These are phyloP conservation scores for Rhagonycha lutea DNA, from an alignment of 2,888 invertebrate genomes.

Conservation along the genomic window DNA sequence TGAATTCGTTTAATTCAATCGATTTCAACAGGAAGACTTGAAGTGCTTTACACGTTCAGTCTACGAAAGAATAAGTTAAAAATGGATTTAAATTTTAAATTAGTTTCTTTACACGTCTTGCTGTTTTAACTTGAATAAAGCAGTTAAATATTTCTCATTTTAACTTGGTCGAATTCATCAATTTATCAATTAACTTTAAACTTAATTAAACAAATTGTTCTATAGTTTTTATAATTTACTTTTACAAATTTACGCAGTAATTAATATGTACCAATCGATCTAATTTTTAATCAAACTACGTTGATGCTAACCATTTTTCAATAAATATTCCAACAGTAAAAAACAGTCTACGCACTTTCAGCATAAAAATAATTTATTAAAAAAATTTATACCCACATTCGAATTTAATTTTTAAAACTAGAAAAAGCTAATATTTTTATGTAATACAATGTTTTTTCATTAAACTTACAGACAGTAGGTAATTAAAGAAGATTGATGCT, in stretches of 20 bases:
- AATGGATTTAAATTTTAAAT: slow-evolving; percentile 4
- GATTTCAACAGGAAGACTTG: slow-evolving; percentile 1
- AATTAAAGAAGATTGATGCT: background rate
- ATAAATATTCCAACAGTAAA: background rate
- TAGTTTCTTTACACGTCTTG: background rate
- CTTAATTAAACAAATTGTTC: background rate
- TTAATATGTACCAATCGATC: background rate
- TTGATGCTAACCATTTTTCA: background rate
- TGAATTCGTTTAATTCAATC: slow-evolving; percentile 5
- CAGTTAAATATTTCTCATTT: background rate
- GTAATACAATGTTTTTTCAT: background rate
- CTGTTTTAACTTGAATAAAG: background rate
- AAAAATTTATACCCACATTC: background rate
- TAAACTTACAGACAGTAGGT: background rate
- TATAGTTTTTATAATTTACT: background rate
- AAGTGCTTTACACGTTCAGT: slow-evolving; percentile 8
- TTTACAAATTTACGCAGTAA: background rate
- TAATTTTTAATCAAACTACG: background rate
- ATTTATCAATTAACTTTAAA: background rate
- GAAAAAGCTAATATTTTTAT: background rate
- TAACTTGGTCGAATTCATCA: background rate
- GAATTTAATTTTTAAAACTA: background rate
- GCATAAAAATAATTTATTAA: background rate
- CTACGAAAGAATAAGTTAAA: background rate
- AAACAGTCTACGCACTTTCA: background rate